Conservation (phyloP, 2,888 invertebrate genomes). For the Stegophylla sp. region DNA sequence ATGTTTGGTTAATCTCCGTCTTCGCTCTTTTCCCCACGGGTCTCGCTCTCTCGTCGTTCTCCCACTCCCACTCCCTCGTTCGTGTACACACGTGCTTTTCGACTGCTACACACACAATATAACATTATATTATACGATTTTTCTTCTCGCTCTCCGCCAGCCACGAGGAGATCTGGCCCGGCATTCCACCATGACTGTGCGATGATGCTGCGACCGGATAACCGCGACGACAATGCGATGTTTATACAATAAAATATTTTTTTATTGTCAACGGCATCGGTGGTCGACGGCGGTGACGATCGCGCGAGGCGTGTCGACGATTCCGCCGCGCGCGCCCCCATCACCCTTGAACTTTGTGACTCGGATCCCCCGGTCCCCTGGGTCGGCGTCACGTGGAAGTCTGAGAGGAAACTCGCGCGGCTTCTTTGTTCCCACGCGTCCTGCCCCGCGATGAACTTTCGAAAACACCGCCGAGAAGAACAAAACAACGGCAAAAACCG, state of each 20-base stretch:
- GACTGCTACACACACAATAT: background rate
- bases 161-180: background rate
- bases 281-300: background rate
- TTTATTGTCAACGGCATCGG: background rate
- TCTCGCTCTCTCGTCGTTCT: background rate
- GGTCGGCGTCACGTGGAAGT: background rate
- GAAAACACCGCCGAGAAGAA: background rate
- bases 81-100: slow-evolving; percentile 10
- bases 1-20: slow-evolving; percentile 49
- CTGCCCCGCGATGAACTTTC: no score
- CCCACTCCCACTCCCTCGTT: background rate
- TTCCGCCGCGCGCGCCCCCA: background rate
- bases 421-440: no score
- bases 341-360: slow-evolving; percentile 12
- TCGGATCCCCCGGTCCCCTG: background rate
- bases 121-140: no score
- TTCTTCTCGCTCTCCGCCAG: background rate
- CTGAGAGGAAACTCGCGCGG: background rate
- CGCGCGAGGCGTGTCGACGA: no score
- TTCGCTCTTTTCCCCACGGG: background rate
- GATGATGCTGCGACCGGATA: slow-evolving; percentile 40
- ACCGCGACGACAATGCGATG: slow-evolving; percentile 28
- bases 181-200: slow-evolving; percentile 57
- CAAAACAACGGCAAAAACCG: background rate
- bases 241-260: background rate